A percentile compares a stretch with the other conserved stretches of the same genome.
These are phyloP conservation scores for Dryobotodes eremita DNA, from an alignment of 2,888 invertebrate species.

Conservation along the genomic window DNA sequence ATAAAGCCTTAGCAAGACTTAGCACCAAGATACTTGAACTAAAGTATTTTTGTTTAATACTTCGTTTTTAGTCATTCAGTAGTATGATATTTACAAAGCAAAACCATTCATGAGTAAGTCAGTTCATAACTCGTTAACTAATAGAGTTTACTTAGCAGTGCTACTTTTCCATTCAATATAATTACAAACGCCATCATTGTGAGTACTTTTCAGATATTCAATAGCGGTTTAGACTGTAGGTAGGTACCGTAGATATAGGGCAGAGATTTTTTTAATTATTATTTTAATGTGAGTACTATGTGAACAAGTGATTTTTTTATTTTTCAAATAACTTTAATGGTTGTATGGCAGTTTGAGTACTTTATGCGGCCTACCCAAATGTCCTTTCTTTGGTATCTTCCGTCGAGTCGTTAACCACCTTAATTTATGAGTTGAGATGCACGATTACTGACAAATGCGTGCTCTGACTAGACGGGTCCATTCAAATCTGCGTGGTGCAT, in stretches of 20 bases:
- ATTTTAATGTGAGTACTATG: neutral
- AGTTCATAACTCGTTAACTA: conserved; percentile 27
- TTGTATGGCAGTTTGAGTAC: neutral
- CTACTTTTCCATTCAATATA: conserved; percentile 16
- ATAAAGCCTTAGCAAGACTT: neutral
- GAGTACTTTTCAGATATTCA: conserved; percentile 26
- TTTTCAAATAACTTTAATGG: neutral
- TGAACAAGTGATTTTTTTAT: neutral
- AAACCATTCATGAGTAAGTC: conserved; percentile 12
- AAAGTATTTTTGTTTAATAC: no score
- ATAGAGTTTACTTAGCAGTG: conserved; percentile 24
- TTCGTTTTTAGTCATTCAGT: neutral
- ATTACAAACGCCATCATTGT: conserved; percentile 11
- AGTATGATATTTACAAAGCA: neutral
- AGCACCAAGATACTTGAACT: neutral
- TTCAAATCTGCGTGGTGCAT: neutral
- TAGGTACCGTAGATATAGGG: neutral
- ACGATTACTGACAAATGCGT: neutral
- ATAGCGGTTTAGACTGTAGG: neutral
- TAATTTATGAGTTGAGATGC: neutral
- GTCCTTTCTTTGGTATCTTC: neutral
- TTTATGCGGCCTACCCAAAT: neutral
- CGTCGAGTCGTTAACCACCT: neutral
- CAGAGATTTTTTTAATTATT: neutral
- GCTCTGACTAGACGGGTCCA: neutral